phyloP scores from a whole-genome alignment of 2,888 invertebrate species.

The Carpatolechia fugitivella region DNA sequence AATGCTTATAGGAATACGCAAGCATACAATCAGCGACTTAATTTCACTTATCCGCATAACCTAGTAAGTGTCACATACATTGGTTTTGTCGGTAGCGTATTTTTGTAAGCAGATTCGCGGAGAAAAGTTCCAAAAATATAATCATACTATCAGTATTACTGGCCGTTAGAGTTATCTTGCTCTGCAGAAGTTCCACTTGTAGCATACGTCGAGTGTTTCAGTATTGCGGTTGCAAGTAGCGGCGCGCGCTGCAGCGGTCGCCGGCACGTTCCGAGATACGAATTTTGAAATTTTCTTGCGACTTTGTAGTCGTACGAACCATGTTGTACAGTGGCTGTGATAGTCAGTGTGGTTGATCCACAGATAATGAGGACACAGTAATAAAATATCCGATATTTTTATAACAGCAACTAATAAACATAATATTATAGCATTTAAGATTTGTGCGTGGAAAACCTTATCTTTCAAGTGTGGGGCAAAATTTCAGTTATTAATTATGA shows the following conservation, averaged over 20 bases:
- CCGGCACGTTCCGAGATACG: constrained; percentile 32
- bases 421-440: neutral
- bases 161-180: constrained; percentile 20
- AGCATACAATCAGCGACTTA: too few relatives aligned
- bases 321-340: constrained; percentile 68
- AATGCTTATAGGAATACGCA: too few relatives aligned
- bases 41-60: too few relatives aligned
- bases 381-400: neutral
- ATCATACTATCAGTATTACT: too few relatives aligned
- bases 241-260: too few relatives aligned
- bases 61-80: too few relatives aligned
- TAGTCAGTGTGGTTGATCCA: constrained; percentile 35
- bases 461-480: too few relatives aligned
- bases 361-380: constrained; percentile 16
- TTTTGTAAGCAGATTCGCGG: too few relatives aligned
- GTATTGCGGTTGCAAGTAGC: constrained; percentile 55
- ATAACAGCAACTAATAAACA: neutral
- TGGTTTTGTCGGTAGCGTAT: too few relatives aligned
- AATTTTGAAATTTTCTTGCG: constrained; percentile 20
- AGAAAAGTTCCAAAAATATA: too few relatives aligned
- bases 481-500: too few relatives aligned
- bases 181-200: constrained; percentile 23
- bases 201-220: constrained; percentile 40
- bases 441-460: too few relatives aligned
- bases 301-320: constrained; percentile 28